phyloP scores from a whole-genome alignment of 2,113 vertebrate genomes.

The Phocoena phocoena region DNA sequence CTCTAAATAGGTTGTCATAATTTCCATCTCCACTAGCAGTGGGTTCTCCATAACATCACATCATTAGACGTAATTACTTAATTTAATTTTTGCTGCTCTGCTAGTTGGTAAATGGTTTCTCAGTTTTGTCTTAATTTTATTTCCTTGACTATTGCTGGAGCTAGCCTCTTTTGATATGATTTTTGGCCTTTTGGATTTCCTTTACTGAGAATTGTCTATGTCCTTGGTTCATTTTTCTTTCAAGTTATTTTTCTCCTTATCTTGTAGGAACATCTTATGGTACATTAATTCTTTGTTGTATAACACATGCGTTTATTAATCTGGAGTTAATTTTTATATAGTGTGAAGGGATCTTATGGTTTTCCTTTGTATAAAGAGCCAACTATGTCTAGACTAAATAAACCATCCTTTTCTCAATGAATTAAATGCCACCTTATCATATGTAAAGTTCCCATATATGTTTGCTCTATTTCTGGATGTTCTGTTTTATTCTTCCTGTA shows the following conservation, averaged over 20 bases:
- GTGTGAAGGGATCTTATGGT: not conserved
- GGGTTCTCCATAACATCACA: not conserved
- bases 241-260: not conserved
- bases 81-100: conserved; percentile 16
- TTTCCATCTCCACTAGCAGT: not conserved
- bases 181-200: not conserved
- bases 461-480: conserved; percentile 40
- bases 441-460: not conserved
- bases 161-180: not conserved
- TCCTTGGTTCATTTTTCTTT: conserved; percentile 7
- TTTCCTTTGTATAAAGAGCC: conserved; percentile 13
- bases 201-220: conserved; percentile 13
- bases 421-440: not conserved
- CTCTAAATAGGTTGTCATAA: not conserved
- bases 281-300: conserved; percentile 4
- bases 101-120: not conserved
- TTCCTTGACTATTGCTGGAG: not conserved
- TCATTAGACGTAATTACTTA: not conserved
- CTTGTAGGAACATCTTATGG: not conserved
- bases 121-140: conserved; percentile 42
- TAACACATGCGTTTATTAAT: not conserved
- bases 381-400: not conserved
- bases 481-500: conserved; percentile 39
- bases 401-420: not conserved
- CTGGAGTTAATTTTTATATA: conserved; percentile 7